Evolutionary conservation across 1,140 invertebrate species (phyloP).

Genomic region (Drosophila erecta): DNA sequence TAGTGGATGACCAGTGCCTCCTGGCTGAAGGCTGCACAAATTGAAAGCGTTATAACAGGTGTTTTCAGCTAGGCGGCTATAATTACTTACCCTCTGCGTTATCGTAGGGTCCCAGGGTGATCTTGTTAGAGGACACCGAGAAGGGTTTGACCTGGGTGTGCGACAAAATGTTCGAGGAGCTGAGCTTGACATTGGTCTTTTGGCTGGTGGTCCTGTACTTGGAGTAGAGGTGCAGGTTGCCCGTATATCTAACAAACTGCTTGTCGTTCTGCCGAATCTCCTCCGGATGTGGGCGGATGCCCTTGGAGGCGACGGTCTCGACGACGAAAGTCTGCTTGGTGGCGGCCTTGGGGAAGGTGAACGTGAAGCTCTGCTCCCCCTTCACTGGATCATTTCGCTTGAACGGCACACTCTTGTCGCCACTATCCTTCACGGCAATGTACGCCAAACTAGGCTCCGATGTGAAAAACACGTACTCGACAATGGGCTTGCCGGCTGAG

Average conservation of each 20-base stretch:
- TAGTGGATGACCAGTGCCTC: slow-evolving; percentile 94
- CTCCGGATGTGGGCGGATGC: slow-evolving; percentile 92
- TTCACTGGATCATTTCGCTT: slow-evolving; percentile 85
- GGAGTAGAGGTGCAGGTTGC: slow-evolving; percentile 93
- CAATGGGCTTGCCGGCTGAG: slow-evolving; percentile 89
- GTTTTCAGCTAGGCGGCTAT: not conserved
- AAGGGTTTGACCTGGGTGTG: slow-evolving; percentile 95
- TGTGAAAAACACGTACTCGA: slow-evolving; percentile 89
- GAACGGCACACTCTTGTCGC: slow-evolving; percentile 88
- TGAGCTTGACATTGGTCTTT: slow-evolving; percentile 91
- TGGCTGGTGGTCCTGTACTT: slow-evolving; percentile 93
- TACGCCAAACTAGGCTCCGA: slow-evolving; percentile 89
- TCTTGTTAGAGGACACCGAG: slow-evolving; percentile 90
- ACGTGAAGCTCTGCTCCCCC: slow-evolving; percentile 74
- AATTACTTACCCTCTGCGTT: slow-evolving; percentile 86
- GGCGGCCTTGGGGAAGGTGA: slow-evolving; percentile 68
- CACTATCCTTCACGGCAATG: slow-evolving; percentile 89
- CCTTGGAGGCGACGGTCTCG: slow-evolving; percentile 91
- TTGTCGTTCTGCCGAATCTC: slow-evolving; percentile 96
- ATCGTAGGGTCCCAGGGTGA: slow-evolving; percentile 95
- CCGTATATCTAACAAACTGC: slow-evolving; percentile 94
- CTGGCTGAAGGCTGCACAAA: slow-evolving; percentile 82
- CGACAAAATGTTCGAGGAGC: slow-evolving; percentile 92
- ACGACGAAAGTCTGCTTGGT: slow-evolving; percentile 87
- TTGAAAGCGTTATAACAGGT: not conserved